phyloP scores from a whole-genome alignment of 2,888 invertebrate species.

The Cephus rjabovi region DNA sequence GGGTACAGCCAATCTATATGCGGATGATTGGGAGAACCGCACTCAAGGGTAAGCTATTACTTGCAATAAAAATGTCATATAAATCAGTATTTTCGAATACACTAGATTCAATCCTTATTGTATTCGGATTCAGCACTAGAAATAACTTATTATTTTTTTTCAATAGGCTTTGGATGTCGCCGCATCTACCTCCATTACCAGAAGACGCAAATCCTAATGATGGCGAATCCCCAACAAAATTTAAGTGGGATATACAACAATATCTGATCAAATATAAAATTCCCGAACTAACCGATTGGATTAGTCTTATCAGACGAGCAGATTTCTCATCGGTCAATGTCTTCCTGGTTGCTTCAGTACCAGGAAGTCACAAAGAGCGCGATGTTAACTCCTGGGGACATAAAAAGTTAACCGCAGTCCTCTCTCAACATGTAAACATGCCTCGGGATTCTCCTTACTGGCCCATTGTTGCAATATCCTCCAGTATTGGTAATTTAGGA shows the following conservation, averaged over 20 bases:
- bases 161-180: constrained; percentile 88
- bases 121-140: background rate
- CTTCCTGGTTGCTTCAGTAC: constrained; percentile 86
- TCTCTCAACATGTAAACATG: constrained; percentile 75
- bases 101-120: background rate
- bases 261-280: constrained; percentile 83
- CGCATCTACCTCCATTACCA: constrained; percentile 76
- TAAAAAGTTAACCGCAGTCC: constrained; percentile 58
- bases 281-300: constrained; percentile 78
- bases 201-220: constrained; percentile 67
- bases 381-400: constrained; percentile 74
- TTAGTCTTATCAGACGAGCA: constrained; percentile 78
- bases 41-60: constrained; percentile 81
- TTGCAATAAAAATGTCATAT: background rate
- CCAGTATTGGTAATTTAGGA: constrained; percentile 91
- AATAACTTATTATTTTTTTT: background rate
- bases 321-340: constrained; percentile 88
- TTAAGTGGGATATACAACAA: constrained; percentile 80
- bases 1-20: constrained; percentile 92
- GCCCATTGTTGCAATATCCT: constrained; percentile 87
- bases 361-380: constrained; percentile 80
- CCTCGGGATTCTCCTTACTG: constrained; percentile 69
- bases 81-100: background rate
- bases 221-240: constrained; percentile 87
- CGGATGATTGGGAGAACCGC: constrained; percentile 93